phyloP scores from a whole-genome alignment of 2,888 invertebrate species.

The Flexamia atlantica region DNA sequence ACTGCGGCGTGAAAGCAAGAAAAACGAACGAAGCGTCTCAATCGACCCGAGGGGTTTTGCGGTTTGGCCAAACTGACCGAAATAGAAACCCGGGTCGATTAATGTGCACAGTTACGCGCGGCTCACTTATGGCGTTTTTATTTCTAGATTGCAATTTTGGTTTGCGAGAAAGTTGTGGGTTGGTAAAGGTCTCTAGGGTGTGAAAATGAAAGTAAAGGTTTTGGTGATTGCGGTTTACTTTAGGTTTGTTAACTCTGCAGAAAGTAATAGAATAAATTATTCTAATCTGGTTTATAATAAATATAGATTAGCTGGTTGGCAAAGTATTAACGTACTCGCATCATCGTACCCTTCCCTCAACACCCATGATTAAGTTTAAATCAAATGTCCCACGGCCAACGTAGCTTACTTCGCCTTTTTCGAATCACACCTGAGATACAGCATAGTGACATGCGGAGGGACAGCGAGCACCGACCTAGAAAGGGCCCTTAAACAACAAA shows the following conservation, averaged over 20 bases:
- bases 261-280: too few species aligned
- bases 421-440: too few species aligned
- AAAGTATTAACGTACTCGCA: too few species aligned
- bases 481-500: too few species aligned
- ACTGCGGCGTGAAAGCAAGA: background rate
- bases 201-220: slow-evolving; percentile 28
- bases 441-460: too few species aligned
- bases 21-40: background rate
- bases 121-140: slow-evolving; percentile 11
- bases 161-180: slow-evolving; percentile 14
- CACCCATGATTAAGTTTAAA: too few species aligned
- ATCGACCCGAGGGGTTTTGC: slow-evolving; percentile 12
- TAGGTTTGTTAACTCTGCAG: background rate
- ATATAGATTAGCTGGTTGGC: too few species aligned
- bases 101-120: slow-evolving; percentile 2
- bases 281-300: too few species aligned
- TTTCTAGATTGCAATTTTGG: background rate
- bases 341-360: too few species aligned
- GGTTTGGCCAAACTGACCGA: slow-evolving; percentile 9
- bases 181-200: background rate
- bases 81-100: background rate
- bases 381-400: too few species aligned
- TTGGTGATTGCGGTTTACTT: background rate
- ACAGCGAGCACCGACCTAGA: too few species aligned
- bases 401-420: too few species aligned